A percentile compares a stretch with the other conserved stretches of the same genome.
Evolutionary conservation across 2,797 vertebrate species (phyloP).

Genomic region (Sphaeramia orbicularis): DNA sequence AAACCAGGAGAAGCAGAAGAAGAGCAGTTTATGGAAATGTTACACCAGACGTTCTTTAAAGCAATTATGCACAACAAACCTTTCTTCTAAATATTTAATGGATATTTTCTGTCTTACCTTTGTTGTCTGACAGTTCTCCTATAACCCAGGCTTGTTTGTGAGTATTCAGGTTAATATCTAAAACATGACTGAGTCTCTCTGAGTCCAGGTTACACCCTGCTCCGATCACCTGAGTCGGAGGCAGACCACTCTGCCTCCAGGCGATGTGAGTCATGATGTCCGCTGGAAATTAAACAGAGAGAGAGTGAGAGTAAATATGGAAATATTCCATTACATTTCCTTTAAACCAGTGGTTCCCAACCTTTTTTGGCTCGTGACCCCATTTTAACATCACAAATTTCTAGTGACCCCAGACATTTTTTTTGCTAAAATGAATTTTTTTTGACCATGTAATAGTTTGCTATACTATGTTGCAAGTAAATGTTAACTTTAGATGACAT

Average conservation of each 20-base stretch:
- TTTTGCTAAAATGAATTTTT: too few species aligned
- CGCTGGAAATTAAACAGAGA: constrained; percentile 79
- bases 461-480: too few species aligned
- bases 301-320: neutral
- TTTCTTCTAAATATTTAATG: neutral
- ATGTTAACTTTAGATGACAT: too few species aligned
- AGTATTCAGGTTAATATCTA: constrained; percentile 86
- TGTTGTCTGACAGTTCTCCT: constrained; percentile 94
- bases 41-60: neutral
- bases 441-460: too few species aligned
- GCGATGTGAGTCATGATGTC: constrained; percentile 95
- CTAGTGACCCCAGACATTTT: too few species aligned
- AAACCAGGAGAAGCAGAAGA: neutral
- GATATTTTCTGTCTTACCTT: constrained; percentile 83
- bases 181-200: constrained; percentile 87
- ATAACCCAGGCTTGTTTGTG: constrained; percentile 91
- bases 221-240: constrained; percentile 90
- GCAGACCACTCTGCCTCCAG: constrained; percentile 94
- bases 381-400: too few species aligned
- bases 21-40: neutral
- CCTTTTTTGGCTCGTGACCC: too few species aligned
- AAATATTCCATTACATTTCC: too few species aligned
- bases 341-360: too few species aligned
- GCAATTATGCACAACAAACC: neutral
- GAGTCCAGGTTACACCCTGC: constrained; percentile 96